Evolutionary conservation across 2,797 vertebrate genomes (phyloP), one percentile per base, ranked within the genome.

Genomic region (Phaenicophaeus curvirostris): DNA sequence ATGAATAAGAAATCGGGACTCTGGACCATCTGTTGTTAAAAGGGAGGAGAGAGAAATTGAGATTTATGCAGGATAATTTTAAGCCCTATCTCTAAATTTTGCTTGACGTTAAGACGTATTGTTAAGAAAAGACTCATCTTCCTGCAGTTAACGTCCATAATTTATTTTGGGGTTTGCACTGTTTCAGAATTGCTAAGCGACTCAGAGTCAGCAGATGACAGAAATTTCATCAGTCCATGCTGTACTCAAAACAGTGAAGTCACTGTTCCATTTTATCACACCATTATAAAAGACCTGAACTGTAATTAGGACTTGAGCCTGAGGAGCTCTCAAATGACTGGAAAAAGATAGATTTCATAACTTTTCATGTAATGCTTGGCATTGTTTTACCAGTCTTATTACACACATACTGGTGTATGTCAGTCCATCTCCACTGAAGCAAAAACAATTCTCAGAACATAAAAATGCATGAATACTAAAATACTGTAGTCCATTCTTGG

Each of bases 131-230:
- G 46, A 37, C 59, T 88, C 9, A 20, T 79, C 54, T 67, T 78
- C 53, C 59, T 65, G 15, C 28, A 79, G 69, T 79, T 87, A 90
- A 76, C 4, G 0, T 90, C 25, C 51, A 55, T 88, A 59, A 72
- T 86, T 90, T 95, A 96, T 96, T 95, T 93, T 87, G 48, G 53
- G 63, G 23, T 63, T 93, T 82, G 53, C 63, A 87, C 48, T 67
- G 28, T 73, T 85, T 85, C 57, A 79, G 84, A 95, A 93, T 85
- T 85, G 62, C 37, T 57, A 86, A 82, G 53, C 1, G 0, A 85
- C 30, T 93, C 62, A 39, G 23, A 82, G 93, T 84, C 80, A 94
- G 90, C 85, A 92, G 67, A 88, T 86, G 91, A 91, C 3, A 28
- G 73, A 75, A 94, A 86, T n/a, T 76, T 21, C 75, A 89, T 76